Evolutionary conservation across 2,797 vertebrate genomes (phyloP), one percentile per base, ranked within the genome.

Genomic region (Rhinatrema bivittatum): DNA sequence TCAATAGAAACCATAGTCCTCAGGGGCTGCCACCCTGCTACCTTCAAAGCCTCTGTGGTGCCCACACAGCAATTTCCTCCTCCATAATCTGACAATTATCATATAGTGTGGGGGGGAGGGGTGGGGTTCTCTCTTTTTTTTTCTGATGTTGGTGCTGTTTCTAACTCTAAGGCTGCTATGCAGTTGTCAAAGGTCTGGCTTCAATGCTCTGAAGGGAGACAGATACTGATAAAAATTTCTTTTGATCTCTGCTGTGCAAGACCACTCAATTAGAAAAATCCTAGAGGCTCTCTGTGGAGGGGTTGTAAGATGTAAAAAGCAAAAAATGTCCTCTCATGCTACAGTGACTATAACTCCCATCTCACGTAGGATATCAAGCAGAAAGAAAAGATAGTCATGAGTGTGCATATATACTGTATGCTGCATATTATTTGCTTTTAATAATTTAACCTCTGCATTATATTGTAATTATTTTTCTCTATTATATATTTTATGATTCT

Each of bases 151-250:
- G 32, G 44, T 56, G 41, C 34, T 42, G 55, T 60, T 66, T 65
- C 66, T 63, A 48, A 39, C 61, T 67, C 60, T 34, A 62, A 59
- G 54, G 51, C 54, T 32, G 44, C 56, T 50, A 40, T 40, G 22
- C 31, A 20, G 60, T 72, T 73, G 74, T 79, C 72, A 75, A 61
- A 64, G 71, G 61, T 62, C 65, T 74, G 71, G 55, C 60, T 68
- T 65, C 48, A 68, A 18, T 37, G 46, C 41, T 60, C 61, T 72
- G 68, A 74, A 68, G 67, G 48, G 61, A 81, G 78, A 68, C 72
- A 79, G 77, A 72, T 66, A 67, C 73, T 75, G 81, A 82, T 79
- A 78, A 74, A n/a, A 60, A 68, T 66, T 53, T 42, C 79, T 78
- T 84, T 84, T 82, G 81, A 81, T 82, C 68, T 81, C 32, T 58